Evolutionary conservation across 2,888 invertebrate genomes (phyloP), one percentile per base, ranked within the genome.

Genomic region (Strigamia transsilvanica): DNA sequence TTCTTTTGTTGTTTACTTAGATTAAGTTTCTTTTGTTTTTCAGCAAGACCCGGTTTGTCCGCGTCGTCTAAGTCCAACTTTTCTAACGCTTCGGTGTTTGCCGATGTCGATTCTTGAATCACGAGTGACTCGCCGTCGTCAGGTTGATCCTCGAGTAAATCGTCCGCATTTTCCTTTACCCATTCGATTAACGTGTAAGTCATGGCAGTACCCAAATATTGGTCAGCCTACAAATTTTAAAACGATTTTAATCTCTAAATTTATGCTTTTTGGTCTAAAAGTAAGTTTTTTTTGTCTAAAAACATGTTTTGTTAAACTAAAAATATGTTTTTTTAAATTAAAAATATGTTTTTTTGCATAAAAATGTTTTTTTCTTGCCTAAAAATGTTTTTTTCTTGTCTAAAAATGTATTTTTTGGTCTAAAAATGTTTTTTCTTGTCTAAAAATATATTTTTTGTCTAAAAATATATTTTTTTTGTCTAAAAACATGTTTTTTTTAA

Each of bases 151-250:
- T 90, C 89, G 10, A 95, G 89, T 81, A 97, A 87, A 81, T 93
- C 92, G 0, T 92, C 89, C 42, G 92, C 90, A 86, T 93, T 93
- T 87, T 98, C 97, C 88, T 96, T 96, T 18, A 95, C 90, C 88
- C 92, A 94, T 89, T 98, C 97, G 87, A 98, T 96, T 81, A 98
- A 88, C 0, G 96, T 94, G 87, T 96, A 98, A 0, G 97, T 98
- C 96, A 97, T 97, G 2, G 96, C 96, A 89, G 93, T 93, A 0
- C 96, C 97, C 18, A 96, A 86, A 91, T 94, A 94, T 85, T 94
- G 93, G 61, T 94, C 92, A 0, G 94, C 94, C 88, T 88, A 21
- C 10, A 21, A 38, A 38, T 27, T 2, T n/a, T 5, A 34, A 34
- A 79, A 79, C 9, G 5, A 32, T 13, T 34, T n/a, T 77, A 15